Evolutionary conservation across 1,140 invertebrate genomes (phyloP), one percentile per base, ranked within the genome.

Genomic region (Formica exsecta): DNA sequence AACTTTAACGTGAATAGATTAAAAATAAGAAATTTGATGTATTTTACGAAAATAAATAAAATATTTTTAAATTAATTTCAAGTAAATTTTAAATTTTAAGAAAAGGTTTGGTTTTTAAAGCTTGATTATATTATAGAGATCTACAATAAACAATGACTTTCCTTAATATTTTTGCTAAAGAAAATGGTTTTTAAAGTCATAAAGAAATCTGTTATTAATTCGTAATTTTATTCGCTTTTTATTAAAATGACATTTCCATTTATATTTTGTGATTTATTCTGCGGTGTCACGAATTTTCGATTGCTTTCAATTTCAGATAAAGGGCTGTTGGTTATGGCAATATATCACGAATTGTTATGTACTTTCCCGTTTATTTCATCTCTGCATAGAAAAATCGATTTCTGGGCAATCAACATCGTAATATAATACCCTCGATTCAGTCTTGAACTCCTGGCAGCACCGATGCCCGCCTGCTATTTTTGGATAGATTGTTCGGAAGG

Each of bases 391-490:
- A 73, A 62, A 48, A n/a, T 83, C 68, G 54, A 74, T 83, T 74
- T 61, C 38, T 29, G 36, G 38, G 38, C 79, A 48, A 83, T 83
- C 68, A 44, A 44, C 11, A 11, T 83, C 29, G 79, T 73, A 73
- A 73, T 73, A 73, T 7, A 48, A 57, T 70, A 80, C 32, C 16
- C 77, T 68, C 22, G 25, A 80, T 61, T 74, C 71, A 25, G 32
- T 75, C 68, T 57, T 22, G 16, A 51, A 25, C 44, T 71, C 8
- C 29, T 88, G 29, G 71, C 65, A 83, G 86, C 16, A 83, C 59
- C 65, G 79, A 76, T 79, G 85, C 81, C 85, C 85, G 87, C 85
- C 87, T 57, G 90, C 89, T 93, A 93, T 93, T 92, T 93, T 93
- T 68, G 92, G 88, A 70, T 65, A 70, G 59, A 64, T 85, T 83